Base-by-base conservation (phyloP, 2,797 vertebrate species). In the Garrulus glandarius region DNA sequence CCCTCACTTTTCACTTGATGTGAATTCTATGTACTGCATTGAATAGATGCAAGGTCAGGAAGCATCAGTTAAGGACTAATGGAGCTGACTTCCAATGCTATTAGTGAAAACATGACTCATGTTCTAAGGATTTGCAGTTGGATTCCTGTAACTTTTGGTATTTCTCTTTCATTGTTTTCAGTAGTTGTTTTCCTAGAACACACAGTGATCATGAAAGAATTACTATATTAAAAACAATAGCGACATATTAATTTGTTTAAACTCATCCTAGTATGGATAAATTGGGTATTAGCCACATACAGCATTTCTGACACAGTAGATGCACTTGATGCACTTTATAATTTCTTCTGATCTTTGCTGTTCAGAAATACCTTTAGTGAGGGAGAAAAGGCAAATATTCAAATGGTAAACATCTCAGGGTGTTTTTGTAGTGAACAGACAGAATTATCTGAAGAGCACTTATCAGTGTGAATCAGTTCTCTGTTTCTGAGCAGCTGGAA, bases 51-150 rank as follows among this genome's bases (percentile, higher is more conserved):
- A n/a, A n/a, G 79, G 36, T 68, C 89, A 89, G 95, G 95, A 96
- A 96, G 83, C 3, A 5, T 87, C 18, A 21, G 37, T 92, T 61
- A 37, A 78, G 47, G 75, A 61, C 71, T 89, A 65, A 91, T 89
- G 91, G 87, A 78, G 44, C 57, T 18, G n/a, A 78, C 79, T 96
- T 97, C 95, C 82, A 63, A 59, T 75, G 84, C 95, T 96, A 78
- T 97, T 95, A 88, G 72, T 96, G 95, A 91, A 78, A 91, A 83
- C 55, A 87, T 96, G 96, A 97, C 75, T 96, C 93, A 96, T 52
- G 39, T 85, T 91, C 80, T 65, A 86, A 89, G 87, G 89, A 95
- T 93, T 94, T 93, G 91, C n/a, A 63, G 11, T 94, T 92, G 71
- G n/a, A 87, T 91, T 93, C 92, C 87, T 91, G 89, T 92, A 93